phyloP scores from a whole-genome alignment of 1,140 invertebrate species.

The Drosophila mayri region DNA sequence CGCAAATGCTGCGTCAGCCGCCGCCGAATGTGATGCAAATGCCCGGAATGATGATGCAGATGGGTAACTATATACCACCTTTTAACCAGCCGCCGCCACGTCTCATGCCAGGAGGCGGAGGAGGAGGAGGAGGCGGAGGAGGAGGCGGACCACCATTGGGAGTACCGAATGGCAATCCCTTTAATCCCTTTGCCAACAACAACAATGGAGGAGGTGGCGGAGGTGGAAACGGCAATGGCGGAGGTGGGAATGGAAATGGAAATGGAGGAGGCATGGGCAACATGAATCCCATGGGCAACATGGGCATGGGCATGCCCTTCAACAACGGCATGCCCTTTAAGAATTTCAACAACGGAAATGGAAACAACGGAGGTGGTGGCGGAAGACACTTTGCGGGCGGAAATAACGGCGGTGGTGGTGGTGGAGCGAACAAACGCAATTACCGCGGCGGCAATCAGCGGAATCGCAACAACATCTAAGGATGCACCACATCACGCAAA shows the following conservation, averaged over 20 bases:
- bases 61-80: constrained; percentile 70
- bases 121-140: constrained; percentile 15
- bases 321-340: constrained; percentile 44
- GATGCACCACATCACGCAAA: not conserved
- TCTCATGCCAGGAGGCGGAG: constrained; percentile 52
- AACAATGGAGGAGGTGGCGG: constrained; percentile 14
- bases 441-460: constrained; percentile 43
- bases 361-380: constrained; percentile 41
- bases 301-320: constrained; percentile 35
- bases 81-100: constrained; percentile 75
- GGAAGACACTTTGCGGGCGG: constrained; percentile 47
- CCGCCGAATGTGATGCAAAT: constrained; percentile 66
- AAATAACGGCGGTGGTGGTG: constrained; percentile 37
- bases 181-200: constrained; percentile 82
- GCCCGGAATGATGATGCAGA: constrained; percentile 63
- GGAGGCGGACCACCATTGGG: not conserved
- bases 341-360: constrained; percentile 51
- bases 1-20: constrained; percentile 65
- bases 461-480: constrained; percentile 45
- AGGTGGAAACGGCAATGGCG: not conserved
- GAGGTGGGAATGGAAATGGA: constrained; percentile 2
- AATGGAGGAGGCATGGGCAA: constrained; percentile 30
- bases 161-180: constrained; percentile 85
- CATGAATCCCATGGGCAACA: constrained; percentile 32
- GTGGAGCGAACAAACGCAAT: constrained; percentile 49